phyloP scores from a whole-genome alignment of 1,140 invertebrate species.

The Andricus grossulariae region DNA sequence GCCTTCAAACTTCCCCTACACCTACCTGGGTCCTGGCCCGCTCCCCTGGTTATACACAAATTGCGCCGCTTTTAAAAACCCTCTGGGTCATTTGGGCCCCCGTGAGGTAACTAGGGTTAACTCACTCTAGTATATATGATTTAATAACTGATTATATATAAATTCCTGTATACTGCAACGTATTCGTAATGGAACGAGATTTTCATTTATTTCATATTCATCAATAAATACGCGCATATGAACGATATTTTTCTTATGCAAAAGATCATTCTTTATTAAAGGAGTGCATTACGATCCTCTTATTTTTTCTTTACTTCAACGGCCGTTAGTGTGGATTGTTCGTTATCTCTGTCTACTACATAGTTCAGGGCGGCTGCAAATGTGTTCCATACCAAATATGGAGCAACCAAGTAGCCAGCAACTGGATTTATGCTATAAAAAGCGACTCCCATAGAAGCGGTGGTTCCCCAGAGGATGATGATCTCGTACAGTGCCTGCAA shows the following conservation, averaged over 20 bases:
- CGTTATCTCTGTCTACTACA: slow-evolving; percentile 82
- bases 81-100: too few relatives aligned
- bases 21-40: too few relatives aligned
- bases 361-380: slow-evolving; percentile 83
- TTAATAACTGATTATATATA: slow-evolving; percentile 39
- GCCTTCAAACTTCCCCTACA: too few relatives aligned
- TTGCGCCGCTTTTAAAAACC: too few relatives aligned
- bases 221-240: slow-evolving; percentile 70
- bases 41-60: too few relatives aligned
- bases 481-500: slow-evolving; percentile 86
- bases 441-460: slow-evolving; percentile 78
- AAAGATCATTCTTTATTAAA: slow-evolving; percentile 15
- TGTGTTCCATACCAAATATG: slow-evolving; percentile 86
- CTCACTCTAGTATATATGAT: background rate
- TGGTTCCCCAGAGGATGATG: slow-evolving; percentile 79
- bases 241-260: slow-evolving; percentile 44
- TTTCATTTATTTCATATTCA: slow-evolving; percentile 71
- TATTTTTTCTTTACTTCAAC: slow-evolving; percentile 52
- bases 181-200: slow-evolving; percentile 56
- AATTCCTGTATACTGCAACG: slow-evolving; percentile 61
- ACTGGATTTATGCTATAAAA: slow-evolving; percentile 83
- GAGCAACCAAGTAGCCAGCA: slow-evolving; percentile 84
- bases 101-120: too few relatives aligned
- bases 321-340: slow-evolving; percentile 55
- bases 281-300: slow-evolving; percentile 20